Conservation (phyloP, 2,113 vertebrate species). For the Amazona vittata region DNA sequence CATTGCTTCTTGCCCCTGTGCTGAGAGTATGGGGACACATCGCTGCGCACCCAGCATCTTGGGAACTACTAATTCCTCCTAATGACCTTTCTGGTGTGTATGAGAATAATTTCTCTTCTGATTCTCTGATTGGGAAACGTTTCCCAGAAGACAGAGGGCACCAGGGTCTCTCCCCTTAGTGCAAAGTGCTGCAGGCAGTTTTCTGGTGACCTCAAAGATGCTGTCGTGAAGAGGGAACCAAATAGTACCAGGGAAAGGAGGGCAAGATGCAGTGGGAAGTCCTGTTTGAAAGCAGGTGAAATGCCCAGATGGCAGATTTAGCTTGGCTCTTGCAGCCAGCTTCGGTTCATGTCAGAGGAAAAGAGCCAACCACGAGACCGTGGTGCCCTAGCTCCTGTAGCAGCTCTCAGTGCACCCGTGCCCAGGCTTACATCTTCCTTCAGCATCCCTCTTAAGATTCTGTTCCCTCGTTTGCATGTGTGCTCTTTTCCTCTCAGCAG, state of each 20-base stretch:
- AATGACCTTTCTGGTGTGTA: neutral
- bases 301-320: neutral
- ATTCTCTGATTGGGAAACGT: neutral
- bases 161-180: neutral
- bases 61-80: neutral
- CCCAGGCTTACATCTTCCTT: neutral
- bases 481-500: neutral
- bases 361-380: neutral
- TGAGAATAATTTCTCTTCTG: neutral
- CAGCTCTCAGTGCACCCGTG: neutral
- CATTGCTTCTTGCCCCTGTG: neutral
- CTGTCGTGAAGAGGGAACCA: neutral
- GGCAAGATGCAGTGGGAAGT: neutral
- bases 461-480: neutral
- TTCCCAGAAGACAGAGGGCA: neutral
- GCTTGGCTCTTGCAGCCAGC: neutral
- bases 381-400: neutral
- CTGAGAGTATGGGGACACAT: accelerated
- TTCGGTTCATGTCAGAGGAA: neutral
- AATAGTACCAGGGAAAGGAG: neutral
- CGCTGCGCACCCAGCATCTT: neutral
- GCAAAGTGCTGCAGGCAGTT: neutral
- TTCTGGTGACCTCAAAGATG: neutral
- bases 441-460: neutral
- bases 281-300: neutral